Evolutionary conservation across 2,113 vertebrate species (phyloP), one percentile per base, ranked within the genome.

Genomic region (Nothobranchius furzeri): DNA sequence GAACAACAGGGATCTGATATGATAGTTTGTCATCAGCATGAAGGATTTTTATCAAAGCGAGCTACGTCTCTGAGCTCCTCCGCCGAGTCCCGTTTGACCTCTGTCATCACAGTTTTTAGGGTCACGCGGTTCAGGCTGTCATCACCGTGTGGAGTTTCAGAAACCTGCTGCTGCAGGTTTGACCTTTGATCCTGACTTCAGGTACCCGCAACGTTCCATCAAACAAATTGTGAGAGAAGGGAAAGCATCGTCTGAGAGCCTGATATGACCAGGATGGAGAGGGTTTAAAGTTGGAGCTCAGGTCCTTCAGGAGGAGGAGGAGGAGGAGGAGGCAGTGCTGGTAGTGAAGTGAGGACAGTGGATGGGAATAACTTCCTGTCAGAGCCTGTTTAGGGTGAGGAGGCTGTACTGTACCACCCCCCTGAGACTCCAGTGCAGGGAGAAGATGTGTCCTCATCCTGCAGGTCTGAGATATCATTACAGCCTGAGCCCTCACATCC

Each of bases 361-460:
- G 73, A 78, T 12, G 11, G 68, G 60, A 79, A 57, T 79, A 60
- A 57, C 72, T 71, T 52, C 35, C 63, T 85, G 85, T 86, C 84
- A 87, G 7, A 77, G 75, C 63, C 3, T 0, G 76, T 86, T 76
- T 84, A 12, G 48, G 11, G 60, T 37, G 57, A 64, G 51, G 65
- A 10, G 12, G 30, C 11, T 1, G 25, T 52, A 60, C 64, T 67
- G 76, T 73, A 67, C 69, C 1, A 3, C 48, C 67, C 73, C 65
- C 46, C 67, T 64, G 57, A 70, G 65, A 48, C 63, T 55, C 50
- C 62, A 51, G 81, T 60, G 65, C n/a, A 55, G 15, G 13, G 64
- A 59, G 25, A 43, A 58, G 58, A 48, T 4, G 56, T 9, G 64
- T 59, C 62, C 64, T 3, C 25, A 57, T 70, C 68, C 35, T 67